These are phyloP conservation scores for Pecten maximus DNA, from an alignment of 2,888 invertebrate genomes.

Conservation along the genomic window DNA sequence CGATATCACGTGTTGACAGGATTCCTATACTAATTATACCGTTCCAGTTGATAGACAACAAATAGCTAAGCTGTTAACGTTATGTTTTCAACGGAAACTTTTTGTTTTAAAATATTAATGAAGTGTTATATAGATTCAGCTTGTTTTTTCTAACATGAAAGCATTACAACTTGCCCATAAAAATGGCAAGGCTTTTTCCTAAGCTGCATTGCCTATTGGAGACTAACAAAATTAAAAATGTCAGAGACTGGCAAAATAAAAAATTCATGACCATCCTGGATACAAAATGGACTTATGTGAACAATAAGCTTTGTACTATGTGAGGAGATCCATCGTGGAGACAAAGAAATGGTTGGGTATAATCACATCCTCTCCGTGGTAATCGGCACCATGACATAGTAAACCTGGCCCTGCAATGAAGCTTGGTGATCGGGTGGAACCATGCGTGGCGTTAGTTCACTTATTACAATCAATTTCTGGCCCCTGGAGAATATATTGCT, in stretches of 20 bases:
- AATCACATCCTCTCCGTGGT: background rate
- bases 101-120: background rate
- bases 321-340: background rate
- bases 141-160: background rate
- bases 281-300: background rate
- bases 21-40: background rate
- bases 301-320: background rate
- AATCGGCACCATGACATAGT: background rate
- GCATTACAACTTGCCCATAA: background rate
- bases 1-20: background rate
- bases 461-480: conserved; percentile 33
- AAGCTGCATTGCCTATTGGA: background rate
- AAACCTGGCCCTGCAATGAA: background rate
- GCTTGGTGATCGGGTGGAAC: conserved; percentile 18
- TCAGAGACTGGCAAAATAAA: background rate
- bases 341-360: background rate
- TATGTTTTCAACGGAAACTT: background rate
- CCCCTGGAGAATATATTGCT: background rate
- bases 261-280: conserved; percentile 4
- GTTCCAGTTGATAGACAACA: background rate
- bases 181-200: conserved; percentile 10
- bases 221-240: background rate
- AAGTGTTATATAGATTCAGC: background rate
- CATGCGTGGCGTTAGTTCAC: conserved; percentile 26
- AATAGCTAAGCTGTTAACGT: background rate